phyloP scores from a whole-genome alignment of 2,797 vertebrate genomes.

The Acanthiza pusilla region DNA sequence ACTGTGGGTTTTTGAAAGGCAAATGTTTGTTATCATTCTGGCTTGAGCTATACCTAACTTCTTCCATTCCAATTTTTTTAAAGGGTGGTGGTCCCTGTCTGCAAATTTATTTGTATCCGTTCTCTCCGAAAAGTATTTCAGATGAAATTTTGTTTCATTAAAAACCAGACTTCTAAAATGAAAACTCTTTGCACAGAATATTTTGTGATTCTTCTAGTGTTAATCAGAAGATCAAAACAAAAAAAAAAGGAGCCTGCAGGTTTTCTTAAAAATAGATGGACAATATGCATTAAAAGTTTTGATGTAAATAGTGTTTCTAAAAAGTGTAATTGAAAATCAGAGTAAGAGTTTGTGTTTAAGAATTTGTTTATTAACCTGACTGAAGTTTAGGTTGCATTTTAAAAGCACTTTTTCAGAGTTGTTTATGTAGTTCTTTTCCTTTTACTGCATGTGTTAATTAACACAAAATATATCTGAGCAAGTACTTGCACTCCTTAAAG shows the following conservation, averaged over 20 bases:
- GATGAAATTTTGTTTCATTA: neutral
- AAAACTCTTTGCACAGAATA: neutral
- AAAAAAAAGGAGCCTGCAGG: neutral
- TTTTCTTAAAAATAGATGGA: neutral
- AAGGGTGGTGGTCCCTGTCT: neutral
- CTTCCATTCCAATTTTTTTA: neutral
- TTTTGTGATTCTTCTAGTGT: neutral
- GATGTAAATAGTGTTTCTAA: neutral
- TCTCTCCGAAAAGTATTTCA: neutral
- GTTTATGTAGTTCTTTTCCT: neutral
- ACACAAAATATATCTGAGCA: neutral
- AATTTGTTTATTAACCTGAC: neutral
- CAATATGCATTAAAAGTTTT: neutral
- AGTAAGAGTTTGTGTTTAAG: neutral
- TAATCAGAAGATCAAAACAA: neutral
- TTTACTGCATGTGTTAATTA: neutral
- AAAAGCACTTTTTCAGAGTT: neutral
- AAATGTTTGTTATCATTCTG: neutral
- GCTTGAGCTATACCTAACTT: neutral
- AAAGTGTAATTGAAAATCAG: neutral
- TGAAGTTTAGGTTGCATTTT: neutral
- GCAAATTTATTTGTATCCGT: neutral
- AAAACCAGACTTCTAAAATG: neutral
- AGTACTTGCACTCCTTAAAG: neutral
- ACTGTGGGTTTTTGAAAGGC: neutral